Evolutionary conservation across 1,140 invertebrate species (phyloP).

Genomic region (Drosophila guanche): DNA sequence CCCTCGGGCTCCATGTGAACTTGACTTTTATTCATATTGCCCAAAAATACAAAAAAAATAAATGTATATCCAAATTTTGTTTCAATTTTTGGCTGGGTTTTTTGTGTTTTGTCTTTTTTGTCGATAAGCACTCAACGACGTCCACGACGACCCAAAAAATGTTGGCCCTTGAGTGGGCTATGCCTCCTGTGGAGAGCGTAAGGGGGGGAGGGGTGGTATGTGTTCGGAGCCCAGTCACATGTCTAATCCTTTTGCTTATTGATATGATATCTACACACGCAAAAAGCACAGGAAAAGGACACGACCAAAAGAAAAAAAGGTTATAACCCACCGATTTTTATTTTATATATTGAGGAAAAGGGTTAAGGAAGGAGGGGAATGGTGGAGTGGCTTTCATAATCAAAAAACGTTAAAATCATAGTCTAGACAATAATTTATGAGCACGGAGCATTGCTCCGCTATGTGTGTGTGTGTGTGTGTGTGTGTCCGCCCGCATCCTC

Average conservation of each 20-base stretch:
- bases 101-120: constrained; percentile 37
- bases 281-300: constrained; percentile 2
- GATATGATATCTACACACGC: constrained; percentile 77
- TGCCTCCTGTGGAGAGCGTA: too few species aligned
- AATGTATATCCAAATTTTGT: constrained; percentile 37
- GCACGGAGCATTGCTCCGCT: constrained; percentile 51
- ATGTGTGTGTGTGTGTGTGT: constrained; percentile 26
- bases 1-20: constrained; percentile 9
- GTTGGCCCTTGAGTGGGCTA: constrained; percentile 28
- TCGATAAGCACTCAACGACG: constrained; percentile 65
- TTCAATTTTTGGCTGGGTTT: constrained; percentile 19
- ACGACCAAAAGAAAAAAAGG: constrained; percentile 39
- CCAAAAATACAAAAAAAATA: constrained; percentile 52
- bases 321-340: constrained; percentile 68
- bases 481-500: constrained; percentile 47
- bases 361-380: constrained; percentile 14
- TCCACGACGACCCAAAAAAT: constrained; percentile 43
- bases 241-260: constrained; percentile 82
- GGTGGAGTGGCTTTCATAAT: constrained; percentile 69
- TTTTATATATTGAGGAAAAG: constrained; percentile 62
- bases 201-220: too few species aligned
- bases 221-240: constrained; percentile 63
- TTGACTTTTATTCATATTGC: constrained; percentile 74
- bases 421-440: constrained; percentile 84
- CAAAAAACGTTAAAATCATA: constrained; percentile 84